Percentiles rank a stretch among this genome's conserved stretches.
Conservation (phyloP, 2,113 vertebrate genomes). For the Sinocyclocheilus rhinocerous region DNA sequence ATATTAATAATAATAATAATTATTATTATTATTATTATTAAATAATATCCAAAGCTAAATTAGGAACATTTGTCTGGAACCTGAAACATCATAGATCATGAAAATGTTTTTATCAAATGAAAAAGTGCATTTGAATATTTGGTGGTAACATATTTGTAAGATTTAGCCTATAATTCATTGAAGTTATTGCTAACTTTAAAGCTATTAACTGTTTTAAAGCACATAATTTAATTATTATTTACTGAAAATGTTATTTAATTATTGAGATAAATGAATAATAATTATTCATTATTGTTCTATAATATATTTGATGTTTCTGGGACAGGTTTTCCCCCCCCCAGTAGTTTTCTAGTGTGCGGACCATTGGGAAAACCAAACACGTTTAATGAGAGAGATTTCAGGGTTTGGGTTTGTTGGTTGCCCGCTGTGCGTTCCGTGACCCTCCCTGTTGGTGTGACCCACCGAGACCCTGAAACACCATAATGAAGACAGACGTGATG, state of each 20-base stretch:
- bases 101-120: too few relatives aligned
- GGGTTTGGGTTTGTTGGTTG: conserved; percentile 20
- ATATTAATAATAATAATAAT: too few relatives aligned
- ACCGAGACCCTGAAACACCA: conserved; percentile 43
- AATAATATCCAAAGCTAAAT: too few relatives aligned
- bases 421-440: conserved; percentile 70
- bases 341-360: too few relatives aligned
- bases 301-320: neutral
- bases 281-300: neutral
- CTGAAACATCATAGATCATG: too few relatives aligned
- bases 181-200: too few relatives aligned
- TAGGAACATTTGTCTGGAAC: too few relatives aligned
- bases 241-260: neutral
- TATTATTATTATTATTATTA: too few relatives aligned
- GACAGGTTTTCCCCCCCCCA: too few relatives aligned
- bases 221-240: neutral
- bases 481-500: conserved; percentile 21
- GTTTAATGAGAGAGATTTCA: conserved; percentile 45
- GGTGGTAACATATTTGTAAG: neutral
- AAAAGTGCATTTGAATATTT: too few relatives aligned
- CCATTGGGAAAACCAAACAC: neutral
- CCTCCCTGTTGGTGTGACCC: conserved; percentile 48
- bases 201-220: too few relatives aligned
- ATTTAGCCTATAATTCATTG: neutral
- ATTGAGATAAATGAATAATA: neutral